Base-by-base conservation (phyloP, 2,888 invertebrate species). In the Pomacea canaliculata region DNA sequence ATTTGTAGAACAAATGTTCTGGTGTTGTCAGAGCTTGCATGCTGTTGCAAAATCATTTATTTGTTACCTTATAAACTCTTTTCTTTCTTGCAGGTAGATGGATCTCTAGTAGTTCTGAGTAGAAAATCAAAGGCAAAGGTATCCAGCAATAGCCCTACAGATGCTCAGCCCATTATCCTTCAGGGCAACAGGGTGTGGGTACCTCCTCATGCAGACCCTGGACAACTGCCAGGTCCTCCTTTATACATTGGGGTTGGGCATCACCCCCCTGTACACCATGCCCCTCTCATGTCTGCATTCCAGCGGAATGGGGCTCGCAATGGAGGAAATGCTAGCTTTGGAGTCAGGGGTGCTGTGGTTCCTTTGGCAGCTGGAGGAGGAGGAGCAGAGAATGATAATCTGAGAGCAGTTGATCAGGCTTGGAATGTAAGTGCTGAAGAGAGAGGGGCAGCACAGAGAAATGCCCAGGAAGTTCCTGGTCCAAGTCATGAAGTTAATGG, bases 41-140 rank as follows among this genome's bases (percentile, higher is more conserved):
- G 5, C 37, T 37, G 1, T 37, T 37, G 37, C 37, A 37, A 37
- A 37, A 37, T 37, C 37, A 37, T 56, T 56, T 56, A 56, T 56
- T 7, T 56, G 8, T 56, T 4, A 56, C 37, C 37, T 37, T 37
- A 37, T 37, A 56, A 16, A 12, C 12, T 18, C 10, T 51, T 7
- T 76, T 18, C 37, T 46, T 68, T 56, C 73, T 73, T 63, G 19
- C 79, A 91, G 90, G 90, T 91, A 65, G 89, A 89, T 46, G 85
- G 89, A 79, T 86, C 83, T 75, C 81, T 91, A 19, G 87, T 91
- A 8, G 85, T 91, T 18, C 81, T 91, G 70, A 91, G 91, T 80
- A 89, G 90, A 78, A 67, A 59, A 46, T 60, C 68, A 8, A 66
- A 60, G 7, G 71, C 56, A 27, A 69, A 71, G n/a, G 73, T 46